Base-by-base conservation (phyloP, 2,113 vertebrate species). In the Rallus limicola region DNA sequence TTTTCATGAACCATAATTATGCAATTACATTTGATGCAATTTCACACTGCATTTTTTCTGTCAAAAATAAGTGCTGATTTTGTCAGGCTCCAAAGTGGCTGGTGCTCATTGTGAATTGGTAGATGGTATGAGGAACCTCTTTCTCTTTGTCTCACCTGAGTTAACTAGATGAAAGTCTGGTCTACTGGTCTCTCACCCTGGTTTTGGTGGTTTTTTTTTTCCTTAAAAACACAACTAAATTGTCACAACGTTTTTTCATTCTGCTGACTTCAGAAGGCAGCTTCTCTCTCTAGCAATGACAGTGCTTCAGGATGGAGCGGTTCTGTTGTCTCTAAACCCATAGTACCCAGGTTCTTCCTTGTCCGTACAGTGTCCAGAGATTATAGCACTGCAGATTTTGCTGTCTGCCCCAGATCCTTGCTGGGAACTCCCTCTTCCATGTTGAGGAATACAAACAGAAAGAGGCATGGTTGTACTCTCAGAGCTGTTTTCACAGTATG, bases 1-100 rank as follows among this genome's bases (percentile, higher is more conserved):
- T 96, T 96, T 95, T 81, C 48, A 60, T 58, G 48, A 46, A 40
- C n/a, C 24, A 28, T 86, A 86, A 92, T 70, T 81, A 86, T 29
- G 38, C 68, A 83, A 64, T 81, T 86, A 68, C 33, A 58, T 86
- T 81, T 78, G 18, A 88, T 81, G 60, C 42, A 64, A 74, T 83
- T 92, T 86, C 64, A 80, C 52, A 64, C 56, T 36, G 56, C 2
- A 13, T 90, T 93, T 94, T 94, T 60, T 63, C 24, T 88, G 46
- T 83, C 63, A 84, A 19, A 81, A 83, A 34, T 56, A 74, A 62
- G 24, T 77, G 40, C 36, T 55, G 60, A 63, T 83, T 86, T 89
- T 80, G 28, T 70, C 36, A 63, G 58, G 13, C 50, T 80, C 67
- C 53, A 16, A 58, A 40, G 50, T 36, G 20, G 33, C 21, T 88